Conservation (phyloP, 1,140 invertebrate species). For the Pseudomyrmex concolor region DNA sequence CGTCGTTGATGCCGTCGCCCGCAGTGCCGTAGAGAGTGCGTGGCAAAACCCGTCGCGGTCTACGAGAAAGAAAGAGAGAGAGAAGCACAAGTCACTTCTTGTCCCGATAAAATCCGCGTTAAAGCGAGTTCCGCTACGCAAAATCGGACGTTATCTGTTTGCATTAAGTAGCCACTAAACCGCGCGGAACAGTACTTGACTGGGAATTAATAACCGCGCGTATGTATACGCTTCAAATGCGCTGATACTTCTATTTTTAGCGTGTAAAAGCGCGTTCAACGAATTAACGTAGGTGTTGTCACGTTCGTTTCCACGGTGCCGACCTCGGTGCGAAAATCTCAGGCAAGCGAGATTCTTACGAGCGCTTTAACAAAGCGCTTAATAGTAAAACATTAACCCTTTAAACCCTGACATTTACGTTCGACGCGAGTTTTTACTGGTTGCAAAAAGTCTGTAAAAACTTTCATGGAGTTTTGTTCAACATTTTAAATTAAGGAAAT, state of each 20-base stretch:
- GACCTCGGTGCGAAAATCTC: too few species aligned
- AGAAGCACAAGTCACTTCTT: not conserved
- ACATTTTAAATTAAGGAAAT: too few species aligned
- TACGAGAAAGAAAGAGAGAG: not conserved
- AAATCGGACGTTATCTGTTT: conserved; percentile 20
- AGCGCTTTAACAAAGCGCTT: too few species aligned
- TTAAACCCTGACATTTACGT: too few species aligned
- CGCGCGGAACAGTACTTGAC: conserved; percentile 26
- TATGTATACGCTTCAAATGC: not conserved
- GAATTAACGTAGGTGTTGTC: too few species aligned
- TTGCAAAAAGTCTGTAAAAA: too few species aligned
- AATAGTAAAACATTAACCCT: too few species aligned
- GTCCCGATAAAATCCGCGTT: conserved; percentile 18
- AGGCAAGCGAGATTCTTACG: too few species aligned
- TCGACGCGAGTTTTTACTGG: too few species aligned
- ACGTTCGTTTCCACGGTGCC: too few species aligned
- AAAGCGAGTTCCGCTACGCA: conserved; percentile 17
- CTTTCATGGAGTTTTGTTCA: too few species aligned
- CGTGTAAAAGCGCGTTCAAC: not conserved
- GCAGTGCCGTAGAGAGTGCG: not conserved
- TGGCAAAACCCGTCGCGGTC: conserved; percentile 10
- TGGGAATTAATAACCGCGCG: conserved; percentile 20
- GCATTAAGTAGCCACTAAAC: conserved; percentile 21
- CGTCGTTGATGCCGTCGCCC: conserved; percentile 11
- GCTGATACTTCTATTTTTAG: not conserved